Evolutionary conservation across 2,113 vertebrate genomes (phyloP).

Genomic region (Nyctibius bracteatus): DNA sequence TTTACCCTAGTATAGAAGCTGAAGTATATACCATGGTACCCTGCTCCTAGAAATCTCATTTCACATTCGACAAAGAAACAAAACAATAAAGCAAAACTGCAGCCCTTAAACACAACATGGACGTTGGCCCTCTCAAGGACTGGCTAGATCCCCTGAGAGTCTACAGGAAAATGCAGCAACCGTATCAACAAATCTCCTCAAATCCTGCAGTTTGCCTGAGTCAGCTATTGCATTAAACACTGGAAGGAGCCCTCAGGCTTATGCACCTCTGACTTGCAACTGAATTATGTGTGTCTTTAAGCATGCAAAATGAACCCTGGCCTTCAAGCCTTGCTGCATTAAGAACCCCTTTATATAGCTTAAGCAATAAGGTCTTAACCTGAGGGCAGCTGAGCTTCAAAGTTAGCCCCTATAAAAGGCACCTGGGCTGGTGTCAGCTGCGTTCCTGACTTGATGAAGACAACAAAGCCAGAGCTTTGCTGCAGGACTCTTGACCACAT

Average conservation of each 20-base stretch:
- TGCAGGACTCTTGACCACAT: not conserved
- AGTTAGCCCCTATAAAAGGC: not conserved
- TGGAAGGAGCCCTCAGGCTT: not conserved
- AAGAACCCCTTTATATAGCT: not conserved
- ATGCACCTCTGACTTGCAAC: not conserved
- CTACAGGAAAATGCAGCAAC: not conserved
- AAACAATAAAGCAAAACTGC: not conserved
- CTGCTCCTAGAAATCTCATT: not conserved
- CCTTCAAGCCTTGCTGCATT: not conserved
- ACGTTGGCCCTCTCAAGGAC: not conserved
- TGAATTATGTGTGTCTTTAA: slow-evolving; percentile 7
- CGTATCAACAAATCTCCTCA: not conserved
- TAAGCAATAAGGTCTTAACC: not conserved
- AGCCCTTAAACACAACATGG: not conserved
- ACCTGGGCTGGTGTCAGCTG: not conserved
- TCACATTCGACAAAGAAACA: not conserved
- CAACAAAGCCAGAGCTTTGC: not conserved
- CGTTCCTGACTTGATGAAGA: not conserved
- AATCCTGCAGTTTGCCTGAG: not conserved
- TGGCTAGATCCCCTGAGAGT: not conserved
- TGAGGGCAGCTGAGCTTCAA: not conserved
- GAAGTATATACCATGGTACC: not conserved
- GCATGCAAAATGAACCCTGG: not conserved
- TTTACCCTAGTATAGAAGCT: not conserved
- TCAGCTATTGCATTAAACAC: not conserved